A percentile compares a stretch with the other conserved stretches of the same genome.
Evolutionary conservation across 2,113 vertebrate genomes (phyloP).

Genomic region (Bagarius yarrelli): DNA sequence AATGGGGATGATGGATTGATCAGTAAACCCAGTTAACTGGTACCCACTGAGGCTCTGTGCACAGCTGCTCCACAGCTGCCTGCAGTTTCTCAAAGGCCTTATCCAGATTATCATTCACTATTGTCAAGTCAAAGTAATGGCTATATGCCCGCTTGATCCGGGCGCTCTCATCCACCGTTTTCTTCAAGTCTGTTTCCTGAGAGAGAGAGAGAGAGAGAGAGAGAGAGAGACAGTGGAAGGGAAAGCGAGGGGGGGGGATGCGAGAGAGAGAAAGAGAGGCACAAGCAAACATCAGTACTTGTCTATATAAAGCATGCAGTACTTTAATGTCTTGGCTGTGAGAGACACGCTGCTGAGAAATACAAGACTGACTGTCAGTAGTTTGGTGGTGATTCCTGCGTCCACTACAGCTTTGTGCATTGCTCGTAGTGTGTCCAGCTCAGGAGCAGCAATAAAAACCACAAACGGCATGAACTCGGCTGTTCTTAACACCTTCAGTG

Average conservation of each 20-base stretch:
- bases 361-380: conserved; percentile 82
- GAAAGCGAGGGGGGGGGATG: background rate
- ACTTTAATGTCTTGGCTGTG: background rate
- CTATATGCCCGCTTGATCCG: conserved; percentile 91
- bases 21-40: conserved; percentile 98
- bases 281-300: background rate
- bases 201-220: background rate
- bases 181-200: conserved; percentile 95
- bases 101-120: conserved; percentile 95
- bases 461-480: conserved; percentile 98
- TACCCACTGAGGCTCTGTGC: conserved; percentile 91
- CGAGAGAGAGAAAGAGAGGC: background rate
- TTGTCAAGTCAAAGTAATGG: conserved; percentile 97
- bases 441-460: conserved; percentile 95
- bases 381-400: conserved; percentile 95
- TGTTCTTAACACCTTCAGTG: conserved; percentile 91
- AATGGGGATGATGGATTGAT: conserved; percentile 50
- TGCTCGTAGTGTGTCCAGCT: conserved; percentile 86
- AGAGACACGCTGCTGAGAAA: background rate
- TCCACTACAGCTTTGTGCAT: conserved; percentile 98
- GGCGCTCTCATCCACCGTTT: conserved; percentile 95
- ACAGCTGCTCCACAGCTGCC: conserved; percentile 81
- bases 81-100: conserved; percentile 96
- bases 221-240: background rate
- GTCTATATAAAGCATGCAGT: background rate